Evolutionary conservation across 2,888 invertebrate genomes (phyloP).

Genomic region (Epistrophe grossulariae): DNA sequence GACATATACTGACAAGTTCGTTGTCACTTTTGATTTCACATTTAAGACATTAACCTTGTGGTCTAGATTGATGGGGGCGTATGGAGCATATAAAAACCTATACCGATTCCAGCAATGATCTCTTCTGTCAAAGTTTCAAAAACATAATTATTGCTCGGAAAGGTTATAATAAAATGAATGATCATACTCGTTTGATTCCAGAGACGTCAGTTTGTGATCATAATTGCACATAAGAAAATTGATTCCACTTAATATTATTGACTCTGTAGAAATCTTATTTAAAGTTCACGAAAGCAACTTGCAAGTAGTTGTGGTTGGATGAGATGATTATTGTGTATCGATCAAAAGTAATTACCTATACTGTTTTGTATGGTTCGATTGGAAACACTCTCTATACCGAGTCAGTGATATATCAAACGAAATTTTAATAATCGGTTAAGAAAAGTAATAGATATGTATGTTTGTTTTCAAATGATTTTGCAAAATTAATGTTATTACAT

Average conservation of each 20-base stretch:
- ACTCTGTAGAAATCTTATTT: neutral
- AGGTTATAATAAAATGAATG: neutral
- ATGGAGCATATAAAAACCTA: conserved; percentile 15
- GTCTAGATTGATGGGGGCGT: conserved; percentile 41
- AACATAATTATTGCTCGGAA: conserved; percentile 36
- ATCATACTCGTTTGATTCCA: conserved; percentile 37
- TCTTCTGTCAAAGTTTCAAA: conserved; percentile 33
- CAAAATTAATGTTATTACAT: too few relatives aligned
- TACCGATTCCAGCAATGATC: conserved; percentile 1
- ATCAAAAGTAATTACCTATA: neutral
- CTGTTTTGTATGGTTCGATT: neutral
- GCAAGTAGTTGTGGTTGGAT: neutral
- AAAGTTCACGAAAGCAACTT: neutral
- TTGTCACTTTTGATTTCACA: conserved; percentile 70
- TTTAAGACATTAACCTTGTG: conserved; percentile 59
- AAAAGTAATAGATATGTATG: too few relatives aligned
- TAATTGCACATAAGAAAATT: conserved; percentile 27
- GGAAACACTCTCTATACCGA: too few relatives aligned
- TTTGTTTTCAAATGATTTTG: too few relatives aligned
- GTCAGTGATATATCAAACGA: too few relatives aligned
- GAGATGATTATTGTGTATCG: neutral
- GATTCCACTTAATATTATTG: neutral
- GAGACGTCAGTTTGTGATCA: neutral
- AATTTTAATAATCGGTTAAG: too few relatives aligned
- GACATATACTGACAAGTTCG: conserved; percentile 9